A percentile compares a stretch with the other conserved stretches of the same genome.
These are phyloP conservation scores for Pterophyllum scalare DNA, from an alignment of 2,113 vertebrate species.

Conservation along the genomic window DNA sequence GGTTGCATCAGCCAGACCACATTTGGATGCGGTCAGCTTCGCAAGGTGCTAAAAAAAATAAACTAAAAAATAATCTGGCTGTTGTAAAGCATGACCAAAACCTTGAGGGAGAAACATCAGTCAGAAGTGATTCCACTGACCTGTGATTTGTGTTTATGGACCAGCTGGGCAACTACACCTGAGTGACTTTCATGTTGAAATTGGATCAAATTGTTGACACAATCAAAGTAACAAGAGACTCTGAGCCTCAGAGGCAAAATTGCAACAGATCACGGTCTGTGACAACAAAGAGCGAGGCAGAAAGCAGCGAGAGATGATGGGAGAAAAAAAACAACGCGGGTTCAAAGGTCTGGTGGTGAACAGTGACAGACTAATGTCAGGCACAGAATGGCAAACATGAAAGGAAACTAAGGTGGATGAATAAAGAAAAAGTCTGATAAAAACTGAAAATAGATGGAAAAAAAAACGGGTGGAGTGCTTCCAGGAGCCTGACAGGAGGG, in stretches of 20 bases:
- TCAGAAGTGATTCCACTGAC: neutral
- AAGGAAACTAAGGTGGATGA: neutral
- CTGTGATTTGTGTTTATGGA: neutral
- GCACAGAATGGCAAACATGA: neutral
- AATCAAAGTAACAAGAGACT: neutral
- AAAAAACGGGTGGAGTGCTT: neutral
- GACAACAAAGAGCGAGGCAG: neutral
- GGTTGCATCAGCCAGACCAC: neutral
- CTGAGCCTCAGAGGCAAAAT: neutral
- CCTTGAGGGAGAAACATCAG: neutral
- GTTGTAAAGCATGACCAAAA: neutral
- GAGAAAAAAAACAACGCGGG: neutral
- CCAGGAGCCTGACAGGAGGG: neutral
- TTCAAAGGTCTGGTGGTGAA: neutral
- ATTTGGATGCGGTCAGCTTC: neutral
- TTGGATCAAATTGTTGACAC: neutral
- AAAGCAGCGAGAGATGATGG: neutral
- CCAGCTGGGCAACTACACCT: neutral
- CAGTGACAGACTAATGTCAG: neutral
- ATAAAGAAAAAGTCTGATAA: neutral
- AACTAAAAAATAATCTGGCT: neutral
- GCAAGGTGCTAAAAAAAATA: neutral
- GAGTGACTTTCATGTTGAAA: constrained; percentile 2
- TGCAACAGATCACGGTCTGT: neutral
- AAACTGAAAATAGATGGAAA: neutral